Percentiles rank a stretch among this genome's conserved stretches.
phyloP scores from a whole-genome alignment of 2,113 vertebrate species.

The Chinchilla lanigera region DNA sequence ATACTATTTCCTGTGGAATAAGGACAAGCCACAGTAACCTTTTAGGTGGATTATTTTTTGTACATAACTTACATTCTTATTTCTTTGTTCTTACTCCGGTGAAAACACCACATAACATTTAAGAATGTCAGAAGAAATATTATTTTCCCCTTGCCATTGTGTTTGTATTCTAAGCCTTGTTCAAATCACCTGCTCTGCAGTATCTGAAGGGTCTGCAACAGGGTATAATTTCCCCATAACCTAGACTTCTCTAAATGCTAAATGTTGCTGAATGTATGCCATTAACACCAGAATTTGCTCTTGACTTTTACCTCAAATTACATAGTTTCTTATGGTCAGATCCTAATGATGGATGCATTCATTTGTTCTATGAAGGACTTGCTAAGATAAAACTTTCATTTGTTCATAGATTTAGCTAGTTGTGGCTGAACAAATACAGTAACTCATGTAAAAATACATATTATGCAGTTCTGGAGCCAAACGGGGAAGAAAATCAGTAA shows the following conservation, averaged over 20 bases:
- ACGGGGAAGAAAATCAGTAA: not conserved
- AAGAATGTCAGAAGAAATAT: slow-evolving; percentile 76
- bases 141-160: slow-evolving; percentile 54
- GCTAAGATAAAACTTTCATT: slow-evolving; percentile 13
- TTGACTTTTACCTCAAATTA: slow-evolving; percentile 43
- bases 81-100: slow-evolving; percentile 61
- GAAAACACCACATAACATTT: slow-evolving; percentile 73
- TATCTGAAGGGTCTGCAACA: accelerated
- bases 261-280: slow-evolving; percentile 36
- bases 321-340: not conserved
- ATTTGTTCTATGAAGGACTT: slow-evolving; percentile 1
- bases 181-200: slow-evolving; percentile 44
- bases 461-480: not conserved
- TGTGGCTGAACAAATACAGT: not conserved
- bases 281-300: not conserved
- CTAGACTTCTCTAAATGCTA: not conserved
- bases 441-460: not conserved
- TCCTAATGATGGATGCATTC: not conserved
- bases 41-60: slow-evolving; percentile 41
- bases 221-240: accelerated
- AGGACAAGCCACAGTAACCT: slow-evolving; percentile 53
- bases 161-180: not conserved
- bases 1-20: not conserved
- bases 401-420: not conserved
- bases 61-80: slow-evolving; percentile 69